Base-by-base conservation (phyloP, 2,888 invertebrate species). In the Drosophila limbata region DNA sequence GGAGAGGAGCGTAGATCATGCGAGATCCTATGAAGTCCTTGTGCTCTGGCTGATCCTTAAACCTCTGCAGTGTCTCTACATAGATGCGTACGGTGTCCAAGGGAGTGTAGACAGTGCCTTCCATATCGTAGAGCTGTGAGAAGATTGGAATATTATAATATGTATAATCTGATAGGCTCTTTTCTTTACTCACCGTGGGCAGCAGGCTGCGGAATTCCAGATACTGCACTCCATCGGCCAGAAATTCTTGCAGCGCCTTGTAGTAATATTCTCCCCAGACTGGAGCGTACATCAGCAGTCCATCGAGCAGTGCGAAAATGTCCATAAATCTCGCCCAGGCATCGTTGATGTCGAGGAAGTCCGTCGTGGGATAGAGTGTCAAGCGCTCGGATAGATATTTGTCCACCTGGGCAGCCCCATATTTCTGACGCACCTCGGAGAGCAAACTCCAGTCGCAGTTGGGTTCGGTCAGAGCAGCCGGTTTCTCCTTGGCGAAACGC, bases 141-240 rank as follows among this genome's bases (percentile, higher is more conserved):
- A 2, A 40, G 6, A 13, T 25, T 1, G 25, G 6, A 1, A 4
- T 40, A 13, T 15, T 15, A 28, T 6, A 8, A 28, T 28, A 2
- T 8, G 8, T 0, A 28, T 9, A 8, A 8, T 28, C 5, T 28
- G 28, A 28, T 28, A 6, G 6, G 1, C 8, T 25, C 6, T 25
- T 55, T 11, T 15, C 0, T 5, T 21, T 9, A 19, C 87, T 73
- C 71, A 93, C 93, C 69, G 69, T 84, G 0, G 95, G 95, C 28
- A 96, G 90, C 0, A 94, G 91, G n/a, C 95, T 93, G 53, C 96
- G 93, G 2, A 96, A 92, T 91, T 96, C 96, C 19, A 96, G 85
- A 73, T 96, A 96, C 91, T 95, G 94, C 0, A 96, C 93, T 62
- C 95, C 95, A 83, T 96, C 96, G 5, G 94, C 94, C 80, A 94